Percentiles rank a stretch among this genome's conserved stretches.
Evolutionary conservation across 2,888 invertebrate genomes (phyloP).

Genomic region (Miltochrista miniata): DNA sequence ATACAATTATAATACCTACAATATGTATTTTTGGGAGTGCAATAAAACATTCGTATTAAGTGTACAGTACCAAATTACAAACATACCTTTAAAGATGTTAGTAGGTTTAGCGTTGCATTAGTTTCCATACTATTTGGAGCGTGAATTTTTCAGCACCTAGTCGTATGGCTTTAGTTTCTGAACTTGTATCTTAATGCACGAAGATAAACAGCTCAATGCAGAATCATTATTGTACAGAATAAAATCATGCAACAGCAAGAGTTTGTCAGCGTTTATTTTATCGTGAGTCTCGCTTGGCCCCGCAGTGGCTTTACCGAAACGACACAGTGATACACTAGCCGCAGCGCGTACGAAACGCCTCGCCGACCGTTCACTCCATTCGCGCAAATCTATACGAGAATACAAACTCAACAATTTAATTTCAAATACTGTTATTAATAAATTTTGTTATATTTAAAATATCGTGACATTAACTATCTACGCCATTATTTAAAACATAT

Average conservation of each 20-base stretch:
- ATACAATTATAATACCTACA: no score
- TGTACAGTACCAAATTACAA: no score
- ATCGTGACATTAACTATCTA: background rate
- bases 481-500: conserved; percentile 7
- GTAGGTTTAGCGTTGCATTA: no score
- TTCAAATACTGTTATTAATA: background rate
- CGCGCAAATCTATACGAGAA: conserved; percentile 56
- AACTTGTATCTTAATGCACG: conserved; percentile 11
- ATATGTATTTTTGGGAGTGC: no score
- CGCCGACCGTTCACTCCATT: conserved; percentile 33
- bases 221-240: conserved; percentile 17
- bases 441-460: background rate
- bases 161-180: conserved; percentile 9
- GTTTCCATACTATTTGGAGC: no score
- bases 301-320: conserved; percentile 22
- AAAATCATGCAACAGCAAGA: conserved; percentile 23
- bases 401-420: conserved; percentile 28
- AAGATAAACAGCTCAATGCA: conserved; percentile 15
- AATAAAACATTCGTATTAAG: no score
- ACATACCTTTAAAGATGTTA: no score
- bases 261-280: conserved; percentile 49
- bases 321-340: conserved; percentile 57
- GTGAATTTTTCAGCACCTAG: no score
- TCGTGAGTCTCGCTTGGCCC: conserved; percentile 31
- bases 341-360: conserved; percentile 56